phyloP scores from a whole-genome alignment of 35 echinoderm and acorn worm genomes.

The Hemicentrotus pulcherrimus region DNA sequence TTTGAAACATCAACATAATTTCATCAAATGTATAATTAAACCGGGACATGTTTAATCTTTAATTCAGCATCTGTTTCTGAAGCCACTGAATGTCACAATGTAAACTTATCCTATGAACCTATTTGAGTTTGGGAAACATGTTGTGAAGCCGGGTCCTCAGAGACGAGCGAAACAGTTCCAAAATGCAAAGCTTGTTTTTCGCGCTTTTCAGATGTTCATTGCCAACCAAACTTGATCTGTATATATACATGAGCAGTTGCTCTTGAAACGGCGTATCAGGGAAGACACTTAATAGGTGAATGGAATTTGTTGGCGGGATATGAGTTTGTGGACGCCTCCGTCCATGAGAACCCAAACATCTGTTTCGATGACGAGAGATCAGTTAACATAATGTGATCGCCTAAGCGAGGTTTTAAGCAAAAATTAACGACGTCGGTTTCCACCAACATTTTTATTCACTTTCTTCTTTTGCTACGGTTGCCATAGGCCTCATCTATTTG shows the following conservation, averaged over 20 bases:
- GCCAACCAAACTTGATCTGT: neutral
- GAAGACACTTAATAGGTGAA: neutral
- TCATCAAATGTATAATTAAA: too few relatives aligned
- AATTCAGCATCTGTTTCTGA: too few relatives aligned
- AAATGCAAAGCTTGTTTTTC: neutral
- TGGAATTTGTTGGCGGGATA: neutral
- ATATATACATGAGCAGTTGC: neutral
- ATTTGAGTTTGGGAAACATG: neutral
- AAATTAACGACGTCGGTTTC: neutral
- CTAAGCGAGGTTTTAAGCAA: neutral
- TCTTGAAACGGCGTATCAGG: neutral
- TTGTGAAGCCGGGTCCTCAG: neutral
- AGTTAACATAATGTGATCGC: constrained; percentile 25
- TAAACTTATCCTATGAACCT: too few relatives aligned
- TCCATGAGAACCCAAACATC: constrained; percentile 17
- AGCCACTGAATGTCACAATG: too few relatives aligned
- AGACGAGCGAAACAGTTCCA: neutral
- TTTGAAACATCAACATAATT: too few relatives aligned
- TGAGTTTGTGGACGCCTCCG: neutral
- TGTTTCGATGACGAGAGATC: neutral
- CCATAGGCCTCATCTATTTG: too few relatives aligned
- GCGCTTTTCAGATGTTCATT: neutral
- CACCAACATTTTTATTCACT: neutral
- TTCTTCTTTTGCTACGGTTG: neutral
- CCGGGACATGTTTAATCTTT: too few relatives aligned